Base-by-base conservation (phyloP, 2,888 invertebrate genomes). In the Brenthis daphne region DNA sequence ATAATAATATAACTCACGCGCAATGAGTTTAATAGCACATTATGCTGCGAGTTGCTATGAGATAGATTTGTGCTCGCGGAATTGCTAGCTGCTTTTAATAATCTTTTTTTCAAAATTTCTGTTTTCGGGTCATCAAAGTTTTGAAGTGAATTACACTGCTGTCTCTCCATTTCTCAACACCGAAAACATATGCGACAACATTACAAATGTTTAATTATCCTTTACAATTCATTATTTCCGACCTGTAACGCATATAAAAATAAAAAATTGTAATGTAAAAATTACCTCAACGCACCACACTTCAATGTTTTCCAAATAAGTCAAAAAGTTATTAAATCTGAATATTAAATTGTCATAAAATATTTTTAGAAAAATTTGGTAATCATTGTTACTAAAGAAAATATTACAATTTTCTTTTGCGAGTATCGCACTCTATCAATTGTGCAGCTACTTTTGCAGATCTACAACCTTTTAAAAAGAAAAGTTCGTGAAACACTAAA, bases 101-200 rank as follows among this genome's bases (percentile, higher is more conserved):
- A 86, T 87, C 91, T 89, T 85, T 91, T 92, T 89, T 92, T 92
- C 81, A 92, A 88, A 82, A 92, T 92, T 86, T 92, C 92, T 71
- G 89, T 86, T 86, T 89, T 92, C 72, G 89, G 85, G 75, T 88
- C 91, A 77, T 90, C 90, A 90, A 91, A 92, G 87, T 92, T 92
- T 92, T 89, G 90, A 91, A 92, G 89, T 90, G 86, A 81, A 87
- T 89, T 92, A 89, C 84, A 87, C 76, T 88, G 88, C 84, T 87
- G 88, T 86, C 87, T 89, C 85, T 92, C 92, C 92, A 92, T 92
- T 87, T 90, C 91, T 88, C 85, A 81, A 79, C 79, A 77, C 75
- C 80, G 78, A 83, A 78, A 85, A 82, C 77, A 79, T 82, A 81
- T 81, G 79, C 77, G 83, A 85, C 85, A 79, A 82, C 89, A 91